phyloP scores from a whole-genome alignment of 2,113 vertebrate genomes.

The Gymnocephalus cernua region DNA sequence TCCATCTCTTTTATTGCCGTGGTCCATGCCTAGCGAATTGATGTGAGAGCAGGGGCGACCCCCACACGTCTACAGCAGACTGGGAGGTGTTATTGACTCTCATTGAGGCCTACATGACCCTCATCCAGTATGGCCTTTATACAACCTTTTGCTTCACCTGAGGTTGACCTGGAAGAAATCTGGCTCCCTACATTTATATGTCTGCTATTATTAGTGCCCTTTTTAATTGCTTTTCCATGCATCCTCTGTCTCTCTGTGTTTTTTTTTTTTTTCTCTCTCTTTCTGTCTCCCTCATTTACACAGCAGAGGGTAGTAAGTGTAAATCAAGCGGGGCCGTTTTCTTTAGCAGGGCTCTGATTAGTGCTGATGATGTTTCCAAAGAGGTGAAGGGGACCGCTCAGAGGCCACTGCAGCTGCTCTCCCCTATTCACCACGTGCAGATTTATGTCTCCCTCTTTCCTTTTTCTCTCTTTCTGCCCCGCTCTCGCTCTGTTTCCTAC shows the following conservation, averaged over 20 bases:
- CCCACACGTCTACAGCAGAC: conserved; percentile 86
- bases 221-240: conserved; percentile 65
- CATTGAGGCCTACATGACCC: conserved; percentile 91
- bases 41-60: conserved; percentile 85
- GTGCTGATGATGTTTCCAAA: conserved; percentile 90
- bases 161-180: conserved; percentile 97
- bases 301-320: conserved; percentile 81
- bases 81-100: conserved; percentile 96
- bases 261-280: conserved; percentile 57
- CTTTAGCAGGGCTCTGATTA: conserved; percentile 87
- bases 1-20: conserved; percentile 92
- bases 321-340: conserved; percentile 87
- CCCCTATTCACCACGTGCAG: conserved; percentile 85
- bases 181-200: conserved; percentile 78
- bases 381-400: conserved; percentile 83
- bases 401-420: conserved; percentile 88
- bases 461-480: conserved; percentile 63
- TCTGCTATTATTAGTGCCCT: conserved; percentile 72
- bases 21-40: conserved; percentile 90
- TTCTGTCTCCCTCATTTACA: conserved; percentile 39
- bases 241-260: conserved; percentile 50
- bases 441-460: conserved; percentile 88
- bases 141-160: conserved; percentile 97
- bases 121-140: conserved; percentile 92
- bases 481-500: conserved; percentile 78